These are phyloP conservation scores for Campoletis raptor DNA, from an alignment of 2,888 invertebrate genomes.

Conservation along the genomic window DNA sequence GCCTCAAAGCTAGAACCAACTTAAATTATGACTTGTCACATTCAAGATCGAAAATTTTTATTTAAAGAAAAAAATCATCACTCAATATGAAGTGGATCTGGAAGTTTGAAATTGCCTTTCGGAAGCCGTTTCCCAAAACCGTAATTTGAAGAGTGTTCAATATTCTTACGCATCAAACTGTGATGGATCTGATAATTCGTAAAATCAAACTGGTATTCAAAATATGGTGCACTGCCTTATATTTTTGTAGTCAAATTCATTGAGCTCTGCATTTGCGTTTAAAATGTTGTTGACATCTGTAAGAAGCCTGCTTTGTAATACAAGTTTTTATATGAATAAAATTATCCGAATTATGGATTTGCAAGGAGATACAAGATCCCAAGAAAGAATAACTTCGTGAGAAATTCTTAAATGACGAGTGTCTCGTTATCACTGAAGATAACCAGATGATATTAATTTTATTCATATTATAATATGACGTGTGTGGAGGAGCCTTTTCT, in stretches of 20 bases:
- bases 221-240: no score
- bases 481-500: background rate
- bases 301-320: no score
- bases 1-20: background rate
- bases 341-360: background rate
- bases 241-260: no score
- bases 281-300: no score
- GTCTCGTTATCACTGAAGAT: constrained; percentile 28
- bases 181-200: no score
- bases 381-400: constrained; percentile 9
- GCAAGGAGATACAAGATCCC: background rate
- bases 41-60: background rate
- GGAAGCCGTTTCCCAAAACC: background rate
- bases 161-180: no score
- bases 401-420: constrained; percentile 14
- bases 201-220: no score
- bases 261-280: no score
- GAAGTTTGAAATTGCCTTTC: background rate
- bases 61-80: background rate
- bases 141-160: no score
- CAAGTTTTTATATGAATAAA: background rate
- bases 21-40: background rate
- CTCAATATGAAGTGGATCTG: background rate
- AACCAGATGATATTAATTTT: constrained; percentile 43
- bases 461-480: constrained; percentile 20